These are phyloP conservation scores for Apamea crenata DNA, from an alignment of 2,888 invertebrate genomes.

Conservation along the genomic window DNA sequence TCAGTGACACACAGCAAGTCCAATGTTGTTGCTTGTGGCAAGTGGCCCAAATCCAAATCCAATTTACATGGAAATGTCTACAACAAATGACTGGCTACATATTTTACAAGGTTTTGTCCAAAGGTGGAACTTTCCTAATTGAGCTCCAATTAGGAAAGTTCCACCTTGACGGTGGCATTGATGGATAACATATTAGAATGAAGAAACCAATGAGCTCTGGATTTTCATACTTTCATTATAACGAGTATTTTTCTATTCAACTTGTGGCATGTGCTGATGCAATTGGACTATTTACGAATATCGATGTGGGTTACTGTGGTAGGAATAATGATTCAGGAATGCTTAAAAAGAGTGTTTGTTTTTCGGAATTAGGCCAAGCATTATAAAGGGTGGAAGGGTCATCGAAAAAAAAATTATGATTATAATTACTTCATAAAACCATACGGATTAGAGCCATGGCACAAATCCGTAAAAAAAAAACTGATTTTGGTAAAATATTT, in stretches of 20 bases:
- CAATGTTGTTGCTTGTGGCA: too few relatives aligned
- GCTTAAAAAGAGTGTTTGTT: background rate
- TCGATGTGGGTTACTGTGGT: background rate
- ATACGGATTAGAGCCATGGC: too few relatives aligned
- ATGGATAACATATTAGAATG: background rate
- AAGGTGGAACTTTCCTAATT: background rate
- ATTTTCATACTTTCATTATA: slow-evolving; percentile 1
- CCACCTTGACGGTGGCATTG: too few relatives aligned
- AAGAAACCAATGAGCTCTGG: background rate
- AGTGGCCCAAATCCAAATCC: too few relatives aligned
- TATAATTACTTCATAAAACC: too few relatives aligned
- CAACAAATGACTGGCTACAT: background rate
- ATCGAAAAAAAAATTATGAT: too few relatives aligned
- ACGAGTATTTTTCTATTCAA: background rate
- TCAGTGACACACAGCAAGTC: too few relatives aligned
- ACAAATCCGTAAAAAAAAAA: too few relatives aligned
- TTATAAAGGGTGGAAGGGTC: too few relatives aligned
- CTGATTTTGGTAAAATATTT: too few relatives aligned
- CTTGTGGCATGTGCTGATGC: background rate
- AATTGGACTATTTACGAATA: background rate
- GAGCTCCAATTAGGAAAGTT: too few relatives aligned
- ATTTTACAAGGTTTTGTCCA: background rate
- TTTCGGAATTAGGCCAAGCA: background rate
- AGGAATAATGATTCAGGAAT: background rate
- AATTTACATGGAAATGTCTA: background rate